Evolutionary conservation across 2,888 invertebrate species (phyloP).

Genomic region (Diadromus collaris): DNA sequence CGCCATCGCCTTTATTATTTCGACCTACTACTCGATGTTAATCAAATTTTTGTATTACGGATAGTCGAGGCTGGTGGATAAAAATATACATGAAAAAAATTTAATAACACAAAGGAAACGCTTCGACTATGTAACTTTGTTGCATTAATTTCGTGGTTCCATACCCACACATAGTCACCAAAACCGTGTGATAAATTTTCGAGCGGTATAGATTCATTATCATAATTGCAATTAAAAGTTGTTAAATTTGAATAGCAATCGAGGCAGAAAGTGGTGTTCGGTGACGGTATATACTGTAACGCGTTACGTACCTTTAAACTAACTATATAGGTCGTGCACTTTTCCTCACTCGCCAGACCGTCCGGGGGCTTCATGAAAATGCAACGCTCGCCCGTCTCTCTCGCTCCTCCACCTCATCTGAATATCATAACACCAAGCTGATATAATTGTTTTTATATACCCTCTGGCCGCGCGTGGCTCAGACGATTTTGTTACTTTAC

Average conservation of each 20-base stretch:
- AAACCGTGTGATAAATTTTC: slow-evolving; percentile 62
- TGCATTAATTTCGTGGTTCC: slow-evolving; percentile 55
- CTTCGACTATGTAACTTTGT: slow-evolving; percentile 51
- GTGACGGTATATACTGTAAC: slow-evolving; percentile 42
- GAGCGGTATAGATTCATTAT: slow-evolving; percentile 66
- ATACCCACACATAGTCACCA: slow-evolving; percentile 34
- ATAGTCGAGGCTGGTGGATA: background rate
- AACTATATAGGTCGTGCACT: slow-evolving; percentile 18
- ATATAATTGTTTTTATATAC: slow-evolving; percentile 67
- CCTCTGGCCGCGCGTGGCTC: slow-evolving; percentile 31
- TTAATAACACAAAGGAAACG: slow-evolving; percentile 21
- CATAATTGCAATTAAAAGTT: slow-evolving; percentile 71
- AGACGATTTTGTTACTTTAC: slow-evolving; percentile 30
- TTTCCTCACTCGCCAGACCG: background rate
- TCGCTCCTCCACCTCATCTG: slow-evolving; percentile 58
- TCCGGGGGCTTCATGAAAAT: slow-evolving; percentile 66
- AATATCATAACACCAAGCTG: slow-evolving; percentile 65
- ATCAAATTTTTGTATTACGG: slow-evolving; percentile 29
- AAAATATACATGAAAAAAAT: background rate
- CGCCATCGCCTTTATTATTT: background rate
- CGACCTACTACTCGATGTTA: background rate
- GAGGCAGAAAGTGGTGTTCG: slow-evolving; percentile 63
- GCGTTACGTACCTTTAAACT: slow-evolving; percentile 7
- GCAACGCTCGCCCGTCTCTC: slow-evolving; percentile 56
- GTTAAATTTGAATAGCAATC: slow-evolving; percentile 70